Evolutionary conservation across 92 coral and sea anemone genomes (phyloP), one percentile per base, ranked within the genome.

Genomic region (Parazoanthus swiftii): DNA sequence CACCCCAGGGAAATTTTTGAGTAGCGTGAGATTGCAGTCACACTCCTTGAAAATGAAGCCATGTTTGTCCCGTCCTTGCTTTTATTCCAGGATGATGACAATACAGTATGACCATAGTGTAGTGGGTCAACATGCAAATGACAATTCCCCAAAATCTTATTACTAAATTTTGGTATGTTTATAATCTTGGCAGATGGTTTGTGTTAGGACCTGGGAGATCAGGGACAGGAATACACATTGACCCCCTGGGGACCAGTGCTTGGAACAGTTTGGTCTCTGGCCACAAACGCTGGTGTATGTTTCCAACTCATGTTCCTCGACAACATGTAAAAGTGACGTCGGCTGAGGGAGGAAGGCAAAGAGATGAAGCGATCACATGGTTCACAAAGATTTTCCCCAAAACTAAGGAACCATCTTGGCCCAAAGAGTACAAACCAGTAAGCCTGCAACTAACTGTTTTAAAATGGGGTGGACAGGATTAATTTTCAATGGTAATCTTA

Each of bases 221-320:
- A 67, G 99, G 99, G 10, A 97, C 99, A 2, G 99, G 99, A 51
- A 97, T 97, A 71, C 99, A 97, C 90, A 97, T 97, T 74, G 99
- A 97, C 74, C 99, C 99, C 74, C 89, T 97, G 73, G 99, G 99
- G 37, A 97, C 99, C 0, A 95, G 99, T 80, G 99, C 99, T 25
- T 97, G 99, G 99, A 97, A 97, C 93, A 95, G 99, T 86, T 85
- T 97, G 68, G 85, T 97, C 23, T 89, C 93, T 70, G 99, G 99
- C 11, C 98, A 95, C 88, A 97, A 97, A 67, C 95, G 99, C 80
- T 97, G 99, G 99, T 94, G 93, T 43, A 81, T 97, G 94, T 97
- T 97, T 79, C 99, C 99, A 13, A 97, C 99, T 33, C 89, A 92
- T 73, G 98, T 95, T 16, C 99, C 99, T 18, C 91, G 93, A 59